phyloP scores from a whole-genome alignment of 1,140 invertebrate species.

The Eubasilissa regina region DNA sequence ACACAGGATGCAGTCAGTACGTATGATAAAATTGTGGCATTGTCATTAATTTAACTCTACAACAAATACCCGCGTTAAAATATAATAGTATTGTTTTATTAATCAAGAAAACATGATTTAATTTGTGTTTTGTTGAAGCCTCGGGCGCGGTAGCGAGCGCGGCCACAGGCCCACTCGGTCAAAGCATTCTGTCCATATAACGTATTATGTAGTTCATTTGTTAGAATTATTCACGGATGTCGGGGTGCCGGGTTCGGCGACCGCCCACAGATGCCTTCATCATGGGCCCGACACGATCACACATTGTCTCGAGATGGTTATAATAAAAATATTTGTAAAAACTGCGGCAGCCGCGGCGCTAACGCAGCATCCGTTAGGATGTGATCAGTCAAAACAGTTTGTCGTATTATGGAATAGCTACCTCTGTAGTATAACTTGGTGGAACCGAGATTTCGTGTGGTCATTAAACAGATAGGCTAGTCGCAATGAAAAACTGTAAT shows the following conservation, averaged over 20 bases:
- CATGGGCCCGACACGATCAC: slow-evolving; percentile 28
- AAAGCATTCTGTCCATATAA: neutral
- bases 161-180: slow-evolving; percentile 3
- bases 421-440: no score
- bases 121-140: slow-evolving; percentile 16
- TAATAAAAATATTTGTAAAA: neutral
- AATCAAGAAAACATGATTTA: slow-evolving; percentile 23
- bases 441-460: no score
- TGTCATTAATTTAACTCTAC: neutral
- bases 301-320: slow-evolving; percentile 20
- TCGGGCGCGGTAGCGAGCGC: slow-evolving; percentile 15
- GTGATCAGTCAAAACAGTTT: neutral
- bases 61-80: neutral
- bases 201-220: slow-evolving; percentile 35
- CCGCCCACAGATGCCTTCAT: slow-evolving; percentile 42
- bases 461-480: no score
- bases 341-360: neutral
- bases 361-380: neutral
- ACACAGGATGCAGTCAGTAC: no score
- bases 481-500: no score
- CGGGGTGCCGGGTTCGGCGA: slow-evolving; percentile 39
- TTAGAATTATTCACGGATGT: slow-evolving; percentile 44
- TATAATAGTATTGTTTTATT: slow-evolving; percentile 8
- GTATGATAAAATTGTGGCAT: no score
- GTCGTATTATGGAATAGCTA: no score